Conservation (phyloP, 2,797 vertebrate species). For the Calcarius lapponicus region DNA sequence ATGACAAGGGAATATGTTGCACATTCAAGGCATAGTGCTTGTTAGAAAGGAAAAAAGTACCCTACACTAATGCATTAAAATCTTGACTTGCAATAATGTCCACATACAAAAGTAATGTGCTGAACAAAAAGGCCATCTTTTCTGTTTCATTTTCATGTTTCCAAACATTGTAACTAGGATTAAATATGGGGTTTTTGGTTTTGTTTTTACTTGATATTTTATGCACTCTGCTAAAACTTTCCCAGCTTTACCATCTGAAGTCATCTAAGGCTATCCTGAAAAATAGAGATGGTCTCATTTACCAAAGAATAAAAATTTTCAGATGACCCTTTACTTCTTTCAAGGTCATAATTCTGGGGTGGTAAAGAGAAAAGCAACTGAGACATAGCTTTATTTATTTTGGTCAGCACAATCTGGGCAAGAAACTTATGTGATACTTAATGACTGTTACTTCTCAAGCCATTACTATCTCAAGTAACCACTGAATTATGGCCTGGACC, state of each 20-base stretch:
- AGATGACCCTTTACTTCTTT: neutral
- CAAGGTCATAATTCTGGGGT: neutral
- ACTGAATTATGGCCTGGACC: too few relatives aligned
- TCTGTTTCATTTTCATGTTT: neutral
- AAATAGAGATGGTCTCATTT: neutral
- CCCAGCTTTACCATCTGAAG: neutral
- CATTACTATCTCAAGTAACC: too few relatives aligned
- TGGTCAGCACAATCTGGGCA: neutral
- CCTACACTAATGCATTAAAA: neutral
- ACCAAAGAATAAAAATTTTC: neutral
- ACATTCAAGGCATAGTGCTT: neutral
- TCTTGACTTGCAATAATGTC: neutral
- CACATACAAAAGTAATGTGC: neutral
- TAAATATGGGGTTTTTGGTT: neutral
- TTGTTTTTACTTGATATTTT: neutral
- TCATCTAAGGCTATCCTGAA: neutral
- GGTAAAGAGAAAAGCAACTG: neutral
- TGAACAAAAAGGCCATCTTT: neutral
- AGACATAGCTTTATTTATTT: neutral
- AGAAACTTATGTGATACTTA: neutral
- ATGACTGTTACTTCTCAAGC: neutral
- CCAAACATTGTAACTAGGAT: neutral
- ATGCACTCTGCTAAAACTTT: neutral
- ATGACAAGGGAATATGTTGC: neutral
- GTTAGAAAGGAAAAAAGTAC: fast-evolving